Conservation (phyloP, 2,113 vertebrate species). For the Falcunculus frontatus region DNA sequence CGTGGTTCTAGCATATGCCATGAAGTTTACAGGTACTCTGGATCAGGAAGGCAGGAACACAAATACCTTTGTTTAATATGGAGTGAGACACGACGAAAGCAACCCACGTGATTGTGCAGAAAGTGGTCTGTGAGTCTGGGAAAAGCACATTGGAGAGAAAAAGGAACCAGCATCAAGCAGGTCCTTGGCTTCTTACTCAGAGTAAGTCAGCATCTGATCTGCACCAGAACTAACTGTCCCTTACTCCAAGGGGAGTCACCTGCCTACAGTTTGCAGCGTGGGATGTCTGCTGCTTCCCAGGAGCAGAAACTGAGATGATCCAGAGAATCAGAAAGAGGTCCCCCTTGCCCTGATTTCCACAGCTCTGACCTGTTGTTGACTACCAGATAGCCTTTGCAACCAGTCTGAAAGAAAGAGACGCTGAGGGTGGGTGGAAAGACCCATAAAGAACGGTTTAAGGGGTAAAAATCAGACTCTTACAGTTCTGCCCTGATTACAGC, state of each 20-base stretch:
- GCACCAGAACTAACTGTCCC: neutral
- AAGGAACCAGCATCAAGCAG: neutral
- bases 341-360: fast-evolving
- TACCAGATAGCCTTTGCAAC: neutral
- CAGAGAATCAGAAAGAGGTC: neutral
- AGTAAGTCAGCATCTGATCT: neutral
- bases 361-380: neutral
- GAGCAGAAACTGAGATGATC: neutral
- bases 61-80: neutral
- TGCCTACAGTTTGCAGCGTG: neutral
- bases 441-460: neutral
- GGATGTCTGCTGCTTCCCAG: neutral
- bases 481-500: neutral
- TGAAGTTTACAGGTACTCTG: neutral
- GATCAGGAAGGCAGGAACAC: neutral
- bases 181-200: neutral
- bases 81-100: neutral
- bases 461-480: neutral
- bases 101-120: neutral
- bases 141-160: neutral
- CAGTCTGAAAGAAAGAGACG: neutral
- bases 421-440: neutral
- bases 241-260: neutral
- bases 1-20: neutral
- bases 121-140: neutral